Evolutionary conservation across 2,797 vertebrate species (phyloP).

Genomic region (Poliocrania exsul): DNA sequence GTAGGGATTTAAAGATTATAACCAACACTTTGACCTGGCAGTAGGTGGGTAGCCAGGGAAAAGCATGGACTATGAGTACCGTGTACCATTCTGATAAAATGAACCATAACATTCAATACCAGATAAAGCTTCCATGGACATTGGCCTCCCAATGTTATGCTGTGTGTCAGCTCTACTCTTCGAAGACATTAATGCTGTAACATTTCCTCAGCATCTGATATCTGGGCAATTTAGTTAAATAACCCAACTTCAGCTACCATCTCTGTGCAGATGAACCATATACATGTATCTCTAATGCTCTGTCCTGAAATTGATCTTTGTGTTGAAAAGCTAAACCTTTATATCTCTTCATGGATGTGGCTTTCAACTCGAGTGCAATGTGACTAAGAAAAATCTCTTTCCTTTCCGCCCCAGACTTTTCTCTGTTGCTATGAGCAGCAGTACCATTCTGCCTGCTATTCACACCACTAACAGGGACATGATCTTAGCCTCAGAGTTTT

Average conservation of each 20-base stretch:
- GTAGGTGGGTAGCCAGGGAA: constrained; percentile 4
- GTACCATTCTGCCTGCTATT: neutral
- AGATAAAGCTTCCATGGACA: constrained; percentile 49
- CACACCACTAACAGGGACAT: neutral
- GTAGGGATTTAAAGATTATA: constrained; percentile 61
- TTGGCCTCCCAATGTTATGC: constrained; percentile 21
- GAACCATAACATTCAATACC: constrained; percentile 51
- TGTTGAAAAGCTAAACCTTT: neutral
- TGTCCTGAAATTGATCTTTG: neutral
- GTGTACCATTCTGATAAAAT: constrained; percentile 45
- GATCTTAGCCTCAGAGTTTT: neutral
- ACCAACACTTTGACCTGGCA: constrained; percentile 47
- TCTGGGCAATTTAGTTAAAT: neutral
- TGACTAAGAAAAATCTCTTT: neutral
- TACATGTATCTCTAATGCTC: neutral
- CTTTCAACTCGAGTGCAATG: neutral
- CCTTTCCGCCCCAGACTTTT: neutral
- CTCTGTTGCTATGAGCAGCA: neutral
- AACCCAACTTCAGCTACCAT: neutral
- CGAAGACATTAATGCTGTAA: neutral
- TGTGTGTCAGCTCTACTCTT: neutral
- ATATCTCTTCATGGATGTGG: neutral
- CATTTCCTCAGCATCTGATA: neutral
- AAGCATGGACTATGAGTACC: neutral
- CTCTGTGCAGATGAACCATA: neutral